Evolutionary conservation across 1,140 invertebrate species (phyloP).

Genomic region (Drosophila melanogaster): DNA sequence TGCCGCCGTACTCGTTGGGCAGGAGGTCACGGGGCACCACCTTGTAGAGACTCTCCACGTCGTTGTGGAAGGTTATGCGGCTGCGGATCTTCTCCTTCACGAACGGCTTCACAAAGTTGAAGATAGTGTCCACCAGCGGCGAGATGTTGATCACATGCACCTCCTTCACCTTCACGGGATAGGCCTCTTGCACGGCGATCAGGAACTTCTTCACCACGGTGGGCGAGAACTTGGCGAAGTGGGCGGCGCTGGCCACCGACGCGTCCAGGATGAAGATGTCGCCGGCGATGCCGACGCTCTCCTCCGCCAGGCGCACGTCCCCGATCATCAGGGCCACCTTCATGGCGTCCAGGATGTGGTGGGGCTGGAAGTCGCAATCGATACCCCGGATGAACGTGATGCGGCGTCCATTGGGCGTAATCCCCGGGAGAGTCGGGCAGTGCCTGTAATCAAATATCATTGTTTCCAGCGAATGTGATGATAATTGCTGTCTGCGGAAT

Average conservation of each 20-base stretch:
- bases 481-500: neutral
- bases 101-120: constrained; percentile 93
- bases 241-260: constrained; percentile 88
- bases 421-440: constrained; percentile 90
- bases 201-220: constrained; percentile 92
- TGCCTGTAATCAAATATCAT: constrained; percentile 85
- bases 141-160: constrained; percentile 94
- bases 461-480: no score
- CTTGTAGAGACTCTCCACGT: constrained; percentile 90
- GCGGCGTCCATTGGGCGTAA: constrained; percentile 91
- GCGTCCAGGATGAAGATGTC: constrained; percentile 93
- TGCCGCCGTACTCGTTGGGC: constrained; percentile 92
- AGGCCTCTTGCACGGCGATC: constrained; percentile 92
- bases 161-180: constrained; percentile 93
- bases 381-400: constrained; percentile 90
- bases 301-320: constrained; percentile 91
- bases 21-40: constrained; percentile 91
- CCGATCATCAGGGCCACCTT: constrained; percentile 93
- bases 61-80: constrained; percentile 91
- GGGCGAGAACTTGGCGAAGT: constrained; percentile 92
- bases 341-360: constrained; percentile 88
- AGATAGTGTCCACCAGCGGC: constrained; percentile 91
- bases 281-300: constrained; percentile 90
- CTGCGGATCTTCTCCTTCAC: constrained; percentile 94
- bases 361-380: constrained; percentile 86